Evolutionary conservation across 1,140 invertebrate genomes (phyloP).

Genomic region (Ladona fulva): DNA sequence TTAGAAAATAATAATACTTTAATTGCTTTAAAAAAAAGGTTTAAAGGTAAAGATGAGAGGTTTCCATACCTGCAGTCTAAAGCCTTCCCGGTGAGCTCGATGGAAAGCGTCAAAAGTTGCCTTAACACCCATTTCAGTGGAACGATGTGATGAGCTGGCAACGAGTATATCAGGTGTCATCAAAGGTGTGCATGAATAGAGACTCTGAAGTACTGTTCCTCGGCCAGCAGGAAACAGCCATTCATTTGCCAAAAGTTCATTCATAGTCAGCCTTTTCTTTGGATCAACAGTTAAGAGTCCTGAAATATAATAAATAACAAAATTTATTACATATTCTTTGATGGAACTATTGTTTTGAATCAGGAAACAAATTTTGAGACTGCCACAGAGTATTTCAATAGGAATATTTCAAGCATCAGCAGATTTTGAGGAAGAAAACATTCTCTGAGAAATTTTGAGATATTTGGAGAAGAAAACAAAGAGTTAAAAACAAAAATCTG

Average conservation of each 20-base stretch:
- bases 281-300: slow-evolving; percentile 73
- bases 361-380: too few relatives aligned
- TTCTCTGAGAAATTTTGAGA: too few relatives aligned
- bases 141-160: slow-evolving; percentile 28
- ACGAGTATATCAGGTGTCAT: slow-evolving; percentile 48
- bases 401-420: too few relatives aligned
- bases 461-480: too few relatives aligned
- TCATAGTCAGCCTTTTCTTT: slow-evolving; percentile 55
- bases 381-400: too few relatives aligned
- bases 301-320: slow-evolving; percentile 20
- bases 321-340: too few relatives aligned
- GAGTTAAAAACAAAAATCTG: too few relatives aligned
- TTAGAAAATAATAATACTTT: too few relatives aligned
- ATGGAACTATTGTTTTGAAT: too few relatives aligned
- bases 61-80: slow-evolving; percentile 60
- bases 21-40: too few relatives aligned
- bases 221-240: slow-evolving; percentile 49
- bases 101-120: slow-evolving; percentile 60
- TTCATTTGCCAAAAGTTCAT: slow-evolving; percentile 49
- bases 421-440: too few relatives aligned
- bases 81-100: slow-evolving; percentile 57
- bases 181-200: slow-evolving; percentile 41
- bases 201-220: slow-evolving; percentile 37
- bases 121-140: slow-evolving; percentile 41
- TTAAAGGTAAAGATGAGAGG: too few relatives aligned